Percentiles rank a stretch among this genome's conserved stretches.
phyloP scores from a whole-genome alignment of 2,113 vertebrate species.

The Phyllostomus discolor region DNA sequence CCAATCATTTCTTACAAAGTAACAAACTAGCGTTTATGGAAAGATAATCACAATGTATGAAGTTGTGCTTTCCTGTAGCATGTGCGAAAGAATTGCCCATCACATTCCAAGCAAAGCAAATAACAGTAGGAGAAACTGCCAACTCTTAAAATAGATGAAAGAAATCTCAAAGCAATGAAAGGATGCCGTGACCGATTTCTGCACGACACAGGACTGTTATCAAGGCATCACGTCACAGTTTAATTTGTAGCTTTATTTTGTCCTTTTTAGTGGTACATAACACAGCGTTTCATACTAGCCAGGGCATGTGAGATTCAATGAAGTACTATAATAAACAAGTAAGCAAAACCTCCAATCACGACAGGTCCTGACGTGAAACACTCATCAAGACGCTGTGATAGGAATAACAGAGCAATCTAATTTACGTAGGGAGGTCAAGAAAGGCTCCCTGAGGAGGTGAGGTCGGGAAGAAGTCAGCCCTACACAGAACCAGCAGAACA shows the following conservation, averaged over 20 bases:
- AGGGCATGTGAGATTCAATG: background rate
- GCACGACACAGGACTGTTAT: background rate
- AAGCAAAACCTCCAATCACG: background rate
- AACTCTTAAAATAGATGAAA: conserved; percentile 25
- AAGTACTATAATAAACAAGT: background rate
- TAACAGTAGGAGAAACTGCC: background rate
- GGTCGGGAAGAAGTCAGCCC: background rate
- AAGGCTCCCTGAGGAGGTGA: background rate
- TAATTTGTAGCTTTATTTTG: conserved; percentile 33
- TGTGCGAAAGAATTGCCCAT: background rate
- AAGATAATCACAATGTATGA: conserved; percentile 1
- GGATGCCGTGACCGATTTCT: background rate
- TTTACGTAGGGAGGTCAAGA: background rate
- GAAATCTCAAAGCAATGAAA: background rate
- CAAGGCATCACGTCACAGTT: background rate
- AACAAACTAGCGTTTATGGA: background rate
- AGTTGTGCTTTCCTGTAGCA: background rate
- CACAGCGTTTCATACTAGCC: background rate
- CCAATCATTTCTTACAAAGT: background rate
- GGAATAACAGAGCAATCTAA: background rate
- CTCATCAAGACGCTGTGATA: background rate
- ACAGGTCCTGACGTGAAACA: background rate
- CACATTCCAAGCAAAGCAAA: background rate
- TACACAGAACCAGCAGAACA: background rate
- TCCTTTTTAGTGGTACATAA: background rate